Base-by-base conservation (phyloP, 2,797 vertebrate genomes). In the Macrochelys suwanniensis region DNA sequence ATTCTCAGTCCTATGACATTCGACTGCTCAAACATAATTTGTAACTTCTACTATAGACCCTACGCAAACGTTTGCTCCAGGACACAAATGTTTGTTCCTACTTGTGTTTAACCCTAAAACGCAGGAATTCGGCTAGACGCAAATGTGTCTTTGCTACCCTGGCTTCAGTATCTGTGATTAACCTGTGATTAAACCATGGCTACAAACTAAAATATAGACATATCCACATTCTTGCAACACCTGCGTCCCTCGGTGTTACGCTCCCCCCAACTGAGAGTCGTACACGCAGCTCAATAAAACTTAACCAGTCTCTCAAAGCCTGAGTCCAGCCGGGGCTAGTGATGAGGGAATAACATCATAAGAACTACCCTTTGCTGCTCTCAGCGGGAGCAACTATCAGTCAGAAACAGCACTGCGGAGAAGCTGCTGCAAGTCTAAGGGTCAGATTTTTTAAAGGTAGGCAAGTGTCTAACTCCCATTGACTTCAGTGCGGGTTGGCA, bases 121-220 rank as follows among this genome's bases (percentile, higher is more conserved):
- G 68, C 37, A 25, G 68, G 19, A 74, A 45, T n/a, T 37, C 21
- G 11, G 68, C 19, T 11, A 25, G 31, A 61, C 17, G 59, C 59
- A 61, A 61, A 61, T 16, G 31, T 42, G 37, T 42, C 68, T 42
- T 74, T 37, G n/a, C 17, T 42, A 37, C n/a, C 11, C n/a, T 71
- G 19, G 17, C 11, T 2, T 45, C 23, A 8, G 4, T 1, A 2
- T 1, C 0, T 21, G 28, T 12, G 50, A 25, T 8, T 21, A 21
- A 77, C 56, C 9, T 0, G 0, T 8, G 42, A 5, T 45, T 54
- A 68, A 78, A 50, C 37, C 37, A 50, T 3, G 17, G 5, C 26
- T 16, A 13, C 1, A 1, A 1, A 5, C 33, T 47, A 4, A 23
- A 25, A 3, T 1, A 2, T 12, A 65, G 77, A 53, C 51, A 45